phyloP scores from a whole-genome alignment of 2,113 vertebrate species.

The Henicopernis longicauda region DNA sequence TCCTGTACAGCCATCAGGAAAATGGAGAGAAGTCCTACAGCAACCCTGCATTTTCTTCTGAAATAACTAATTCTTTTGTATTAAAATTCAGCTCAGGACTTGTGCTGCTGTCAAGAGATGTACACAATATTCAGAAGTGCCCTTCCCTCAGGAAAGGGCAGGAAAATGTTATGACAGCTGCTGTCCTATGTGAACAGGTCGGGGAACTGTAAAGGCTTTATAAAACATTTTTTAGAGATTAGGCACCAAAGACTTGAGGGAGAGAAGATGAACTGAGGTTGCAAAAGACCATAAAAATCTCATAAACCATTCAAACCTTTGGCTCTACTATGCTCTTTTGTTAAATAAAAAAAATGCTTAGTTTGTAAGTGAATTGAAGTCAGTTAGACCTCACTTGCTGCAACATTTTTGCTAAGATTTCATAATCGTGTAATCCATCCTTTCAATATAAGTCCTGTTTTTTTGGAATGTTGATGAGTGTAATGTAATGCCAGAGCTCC shows the following conservation, averaged over 20 bases:
- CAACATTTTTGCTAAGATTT: neutral
- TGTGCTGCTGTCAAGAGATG: neutral
- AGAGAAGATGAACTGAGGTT: slow-evolving; percentile 23
- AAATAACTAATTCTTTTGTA: neutral
- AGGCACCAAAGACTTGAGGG: slow-evolving; percentile 12
- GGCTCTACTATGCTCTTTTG: slow-evolving; percentile 20
- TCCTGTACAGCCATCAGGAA: neutral
- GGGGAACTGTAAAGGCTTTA: neutral
- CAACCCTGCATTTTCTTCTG: neutral
- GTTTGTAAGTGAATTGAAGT: neutral
- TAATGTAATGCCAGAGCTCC: neutral
- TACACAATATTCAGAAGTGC: neutral
- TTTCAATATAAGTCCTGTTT: neutral
- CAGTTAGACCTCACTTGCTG: neutral
- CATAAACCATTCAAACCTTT: slow-evolving; percentile 41
- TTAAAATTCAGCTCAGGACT: neutral
- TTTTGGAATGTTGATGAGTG: neutral
- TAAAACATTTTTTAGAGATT: slow-evolving; percentile 44
- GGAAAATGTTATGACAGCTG: slow-evolving; percentile 58
- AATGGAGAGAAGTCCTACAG: neutral
- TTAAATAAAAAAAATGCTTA: neutral
- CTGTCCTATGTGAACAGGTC: neutral
- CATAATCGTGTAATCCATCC: neutral
- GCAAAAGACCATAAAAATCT: slow-evolving; percentile 44
- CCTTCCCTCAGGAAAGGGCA: neutral